Percentiles rank a stretch among this genome's conserved stretches.
Conservation (phyloP, 1,140 invertebrate genomes). For the Pristionchus pacificus region DNA sequence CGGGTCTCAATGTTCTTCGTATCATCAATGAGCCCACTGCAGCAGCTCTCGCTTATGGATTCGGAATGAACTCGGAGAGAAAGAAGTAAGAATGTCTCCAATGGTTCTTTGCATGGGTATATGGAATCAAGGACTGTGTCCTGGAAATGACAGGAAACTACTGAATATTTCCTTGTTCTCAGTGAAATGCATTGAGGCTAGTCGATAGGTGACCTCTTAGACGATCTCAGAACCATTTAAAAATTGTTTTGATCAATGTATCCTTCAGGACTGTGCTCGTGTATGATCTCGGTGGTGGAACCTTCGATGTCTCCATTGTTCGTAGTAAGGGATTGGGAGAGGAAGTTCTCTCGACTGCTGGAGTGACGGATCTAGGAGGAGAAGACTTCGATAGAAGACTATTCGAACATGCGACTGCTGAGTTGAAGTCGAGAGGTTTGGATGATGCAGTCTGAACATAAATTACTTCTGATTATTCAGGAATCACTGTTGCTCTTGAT, state of each 20-base stretch:
- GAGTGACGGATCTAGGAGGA: constrained; percentile 31
- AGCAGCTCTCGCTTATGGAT: constrained; percentile 63
- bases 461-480: no score
- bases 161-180: no score
- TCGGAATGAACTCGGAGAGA: constrained; percentile 59
- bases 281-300: constrained; percentile 78
- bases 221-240: background rate
- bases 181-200: background rate
- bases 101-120: no score
- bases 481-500: no score
- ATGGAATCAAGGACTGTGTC: no score
- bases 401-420: background rate
- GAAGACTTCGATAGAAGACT: constrained; percentile 48
- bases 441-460: no score
- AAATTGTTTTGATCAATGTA: background rate
- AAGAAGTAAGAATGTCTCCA: background rate
- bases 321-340: background rate
- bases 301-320: constrained; percentile 91
- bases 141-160: no score
- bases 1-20: constrained; percentile 62
- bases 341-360: background rate
- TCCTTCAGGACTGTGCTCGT: background rate
- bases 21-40: constrained; percentile 64
- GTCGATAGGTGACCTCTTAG: no score
- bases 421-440: no score